These are phyloP conservation scores for Trochalopteron elliotii DNA, from an alignment of 2,113 vertebrate genomes.

Conservation along the genomic window DNA sequence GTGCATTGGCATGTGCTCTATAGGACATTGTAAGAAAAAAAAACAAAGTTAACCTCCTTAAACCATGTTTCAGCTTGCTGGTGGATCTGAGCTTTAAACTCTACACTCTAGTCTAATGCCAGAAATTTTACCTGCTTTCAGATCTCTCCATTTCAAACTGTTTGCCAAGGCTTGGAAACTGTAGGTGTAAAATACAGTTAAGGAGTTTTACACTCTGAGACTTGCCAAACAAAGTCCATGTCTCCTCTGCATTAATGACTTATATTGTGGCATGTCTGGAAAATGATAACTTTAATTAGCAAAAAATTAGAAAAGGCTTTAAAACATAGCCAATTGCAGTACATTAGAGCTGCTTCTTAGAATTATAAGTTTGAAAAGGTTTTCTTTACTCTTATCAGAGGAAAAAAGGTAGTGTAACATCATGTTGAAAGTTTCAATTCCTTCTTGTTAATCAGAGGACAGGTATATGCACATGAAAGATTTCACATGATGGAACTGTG, in stretches of 20 bases:
- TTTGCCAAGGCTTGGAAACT: conserved; percentile 35
- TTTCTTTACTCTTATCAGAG: background rate
- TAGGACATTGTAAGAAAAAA: conserved; percentile 50
- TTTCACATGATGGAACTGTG: background rate
- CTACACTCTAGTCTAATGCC: conserved; percentile 42
- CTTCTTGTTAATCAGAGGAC: background rate
- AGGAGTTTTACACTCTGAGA: background rate
- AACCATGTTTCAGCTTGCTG: conserved; percentile 41
- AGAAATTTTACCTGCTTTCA: conserved; percentile 42
- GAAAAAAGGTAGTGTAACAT: background rate
- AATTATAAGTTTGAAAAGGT: background rate
- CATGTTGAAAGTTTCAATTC: background rate
- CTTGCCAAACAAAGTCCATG: conserved; percentile 10
- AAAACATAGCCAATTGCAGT: background rate
- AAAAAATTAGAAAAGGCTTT: background rate
- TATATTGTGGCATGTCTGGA: background rate
- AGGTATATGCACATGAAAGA: background rate
- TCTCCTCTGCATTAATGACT: background rate
- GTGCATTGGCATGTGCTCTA: conserved; percentile 25
- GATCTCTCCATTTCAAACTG: conserved; percentile 37
- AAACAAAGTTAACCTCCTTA: conserved; percentile 34
- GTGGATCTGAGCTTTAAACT: conserved; percentile 42
- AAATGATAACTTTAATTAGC: background rate
- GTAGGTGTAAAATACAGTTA: conserved; percentile 50
- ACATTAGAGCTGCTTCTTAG: background rate